Base-by-base conservation (phyloP, 2,113 vertebrate species). In the Rallus limicola region DNA sequence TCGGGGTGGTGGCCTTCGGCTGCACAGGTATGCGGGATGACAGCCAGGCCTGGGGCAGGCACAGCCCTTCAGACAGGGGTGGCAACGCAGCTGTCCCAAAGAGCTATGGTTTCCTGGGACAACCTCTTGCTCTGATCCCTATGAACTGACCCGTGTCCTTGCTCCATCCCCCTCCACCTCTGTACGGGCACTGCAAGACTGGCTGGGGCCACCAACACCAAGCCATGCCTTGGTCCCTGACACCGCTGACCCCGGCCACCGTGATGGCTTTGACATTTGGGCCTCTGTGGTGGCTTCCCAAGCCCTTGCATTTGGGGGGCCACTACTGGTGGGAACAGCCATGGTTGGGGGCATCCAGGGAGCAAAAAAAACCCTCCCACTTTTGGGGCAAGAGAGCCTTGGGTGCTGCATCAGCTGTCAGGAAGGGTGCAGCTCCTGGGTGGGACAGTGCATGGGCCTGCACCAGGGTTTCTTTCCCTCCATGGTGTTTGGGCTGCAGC, bases 1-100 rank as follows among this genome's bases (percentile, higher is more conserved):
- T 99, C 5, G 99, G 99, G 31, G 98, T 99, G 7, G 99, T 99
- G 96, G 99, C 99, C 86, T 99, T 99, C 3, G 99, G 99, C 92
- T 99, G 99, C 90, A 99, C 99, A 99, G 99, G 99, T 99, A 99
- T 89, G 97, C 14, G 50, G 17, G 29, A 42, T 6, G 40, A 56
- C 2, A 1, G 82, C 50, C 15, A 15, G 70, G 1, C 2, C 13
- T 56, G 33, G 58, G 53, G 13, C 7, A 5, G 10, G 38, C n/a
- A 18, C 86, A 28, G 23, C 31, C 38, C 59, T 59, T 65, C 46
- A 13, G 36, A 10, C 0, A 6, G 13, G 15, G 16, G 10, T 38
- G 63, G 60, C 65, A 18, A 56, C 50, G 56, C 19, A 34, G 10
- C 53, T 23, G 4, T 65, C 26, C 50, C 28, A 3, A 33, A 44